Conservation (phyloP, 1,140 invertebrate genomes). For the Leptoteleia sp. region DNA sequence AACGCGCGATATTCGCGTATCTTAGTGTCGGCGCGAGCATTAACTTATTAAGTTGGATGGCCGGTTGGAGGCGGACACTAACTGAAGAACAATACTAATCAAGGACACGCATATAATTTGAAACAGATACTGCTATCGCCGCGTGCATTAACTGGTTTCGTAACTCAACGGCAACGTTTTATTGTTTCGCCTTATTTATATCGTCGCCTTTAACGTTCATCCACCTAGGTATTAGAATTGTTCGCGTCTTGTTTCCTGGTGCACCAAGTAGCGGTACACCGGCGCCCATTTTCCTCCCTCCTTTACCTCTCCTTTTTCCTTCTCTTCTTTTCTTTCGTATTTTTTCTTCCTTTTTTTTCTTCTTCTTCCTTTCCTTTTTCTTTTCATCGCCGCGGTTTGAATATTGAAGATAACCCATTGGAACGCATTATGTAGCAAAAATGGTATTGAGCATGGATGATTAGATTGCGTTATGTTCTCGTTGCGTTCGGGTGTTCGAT, state of each 20-base stretch:
- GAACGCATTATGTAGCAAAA: constrained; percentile 10
- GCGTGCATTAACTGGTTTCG: constrained; percentile 26
- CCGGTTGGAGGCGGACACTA: constrained; percentile 21
- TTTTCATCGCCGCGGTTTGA: not conserved
- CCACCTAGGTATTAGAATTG: constrained; percentile 1
- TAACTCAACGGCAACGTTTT: constrained; percentile 21
- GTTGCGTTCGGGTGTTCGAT: constrained; percentile 9
- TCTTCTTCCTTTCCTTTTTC: not conserved
- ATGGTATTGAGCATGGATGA: constrained; percentile 17
- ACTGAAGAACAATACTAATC: constrained; percentile 47
- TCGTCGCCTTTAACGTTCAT: constrained; percentile 15
- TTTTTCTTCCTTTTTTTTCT: not conserved
- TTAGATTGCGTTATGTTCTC: constrained; percentile 42
- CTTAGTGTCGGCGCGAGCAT: constrained; percentile 39
- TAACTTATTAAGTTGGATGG: constrained; percentile 47
- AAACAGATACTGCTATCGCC: constrained; percentile 45
- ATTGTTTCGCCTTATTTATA: constrained; percentile 37
- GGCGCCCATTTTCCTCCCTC: too few relatives aligned
- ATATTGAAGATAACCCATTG: constrained; percentile 24
- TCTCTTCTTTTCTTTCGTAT: too few relatives aligned
- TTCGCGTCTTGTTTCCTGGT: constrained; percentile 1
- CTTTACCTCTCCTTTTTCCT: too few relatives aligned
- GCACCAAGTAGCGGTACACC: not conserved
- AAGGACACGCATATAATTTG: constrained; percentile 57
- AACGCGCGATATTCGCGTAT: constrained; percentile 33